Conservation (phyloP, 2,797 vertebrate genomes). For the Cheirogaleus major region DNA sequence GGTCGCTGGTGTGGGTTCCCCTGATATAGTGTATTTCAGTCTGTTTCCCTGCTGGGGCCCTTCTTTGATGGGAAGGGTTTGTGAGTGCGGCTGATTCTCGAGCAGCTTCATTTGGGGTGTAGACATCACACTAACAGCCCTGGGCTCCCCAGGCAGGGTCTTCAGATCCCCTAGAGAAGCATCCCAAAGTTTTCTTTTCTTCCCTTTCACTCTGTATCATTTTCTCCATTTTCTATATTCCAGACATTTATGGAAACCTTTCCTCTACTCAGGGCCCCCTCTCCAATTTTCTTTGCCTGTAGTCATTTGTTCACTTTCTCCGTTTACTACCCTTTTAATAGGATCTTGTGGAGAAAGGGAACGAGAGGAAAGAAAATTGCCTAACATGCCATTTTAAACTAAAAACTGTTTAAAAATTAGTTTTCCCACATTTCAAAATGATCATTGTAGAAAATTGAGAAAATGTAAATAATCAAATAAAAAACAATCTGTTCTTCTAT, state of each 20-base stretch:
- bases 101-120: background rate
- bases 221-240: background rate
- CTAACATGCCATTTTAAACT: background rate
- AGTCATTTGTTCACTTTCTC: background rate
- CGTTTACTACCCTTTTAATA: background rate
- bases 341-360: background rate
- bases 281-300: background rate
- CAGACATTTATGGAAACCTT: background rate
- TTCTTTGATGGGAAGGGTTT: background rate
- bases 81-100: background rate
- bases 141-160: background rate
- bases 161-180: background rate
- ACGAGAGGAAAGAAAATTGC: slow-evolving; percentile 6
- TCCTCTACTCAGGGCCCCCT: background rate
- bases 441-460: slow-evolving; percentile 29
- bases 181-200: background rate
- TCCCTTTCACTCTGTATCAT: background rate
- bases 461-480: background rate
- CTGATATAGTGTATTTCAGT: background rate
- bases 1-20: background rate
- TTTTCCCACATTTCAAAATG: background rate
- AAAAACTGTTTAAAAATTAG: background rate
- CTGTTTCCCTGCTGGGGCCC: background rate
- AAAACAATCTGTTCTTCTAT: background rate
- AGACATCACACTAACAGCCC: background rate